phyloP scores from a whole-genome alignment of 2,797 vertebrate genomes.

The Eremophila alpestris region DNA sequence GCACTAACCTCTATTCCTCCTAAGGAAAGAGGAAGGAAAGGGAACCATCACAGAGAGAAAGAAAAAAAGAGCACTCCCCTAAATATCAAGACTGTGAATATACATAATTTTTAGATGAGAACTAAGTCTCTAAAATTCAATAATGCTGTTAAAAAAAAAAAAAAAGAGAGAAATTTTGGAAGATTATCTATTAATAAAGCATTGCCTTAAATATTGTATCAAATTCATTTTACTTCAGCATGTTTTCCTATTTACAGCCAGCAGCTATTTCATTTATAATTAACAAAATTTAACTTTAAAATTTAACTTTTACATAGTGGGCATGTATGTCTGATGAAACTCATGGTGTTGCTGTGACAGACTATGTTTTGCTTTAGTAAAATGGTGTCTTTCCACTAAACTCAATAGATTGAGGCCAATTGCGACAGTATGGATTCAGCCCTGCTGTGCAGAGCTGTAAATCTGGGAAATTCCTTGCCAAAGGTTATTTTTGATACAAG shows the following conservation, averaged over 20 bases:
- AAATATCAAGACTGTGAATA: not conserved
- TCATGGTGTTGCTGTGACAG: not conserved
- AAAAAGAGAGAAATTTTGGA: not conserved
- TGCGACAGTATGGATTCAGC: not conserved
- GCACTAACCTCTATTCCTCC: not conserved
- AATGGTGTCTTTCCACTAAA: not conserved
- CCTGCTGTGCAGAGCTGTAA: not conserved
- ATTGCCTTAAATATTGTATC: not conserved
- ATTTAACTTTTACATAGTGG: not conserved
- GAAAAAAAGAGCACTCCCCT: not conserved
- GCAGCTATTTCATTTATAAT: not conserved
- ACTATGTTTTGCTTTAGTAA: not conserved
- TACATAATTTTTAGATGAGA: not conserved
- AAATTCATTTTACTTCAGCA: not conserved
- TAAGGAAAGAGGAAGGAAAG: not conserved
- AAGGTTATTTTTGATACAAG: not conserved
- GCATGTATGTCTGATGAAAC: not conserved
- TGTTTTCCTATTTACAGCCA: not conserved
- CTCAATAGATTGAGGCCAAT: not conserved
- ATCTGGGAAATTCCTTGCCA: not conserved
- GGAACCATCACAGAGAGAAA: not conserved
- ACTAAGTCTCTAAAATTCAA: not conserved
- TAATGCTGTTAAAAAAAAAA: not conserved
- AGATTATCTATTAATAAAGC: not conserved
- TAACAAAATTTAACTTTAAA: not conserved